A percentile compares a stretch with the other conserved stretches of the same genome.
Evolutionary conservation across 2,113 vertebrate genomes (phyloP).

Genomic region (Halcyon malimbica): DNA sequence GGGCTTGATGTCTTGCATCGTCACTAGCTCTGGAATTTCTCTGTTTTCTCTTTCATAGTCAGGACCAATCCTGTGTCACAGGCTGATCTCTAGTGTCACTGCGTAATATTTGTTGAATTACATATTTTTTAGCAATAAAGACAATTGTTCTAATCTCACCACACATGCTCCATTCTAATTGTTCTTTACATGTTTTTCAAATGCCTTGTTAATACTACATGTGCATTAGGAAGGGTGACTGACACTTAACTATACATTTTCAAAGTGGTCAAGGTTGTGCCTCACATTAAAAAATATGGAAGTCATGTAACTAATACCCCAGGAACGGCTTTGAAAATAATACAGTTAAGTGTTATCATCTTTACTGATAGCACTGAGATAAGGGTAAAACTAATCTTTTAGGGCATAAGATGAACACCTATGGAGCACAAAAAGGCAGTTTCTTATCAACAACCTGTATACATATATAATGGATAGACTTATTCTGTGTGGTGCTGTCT

Average conservation of each 20-base stretch:
- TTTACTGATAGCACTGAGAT: not conserved
- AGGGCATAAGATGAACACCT: not conserved
- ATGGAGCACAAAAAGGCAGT: not conserved
- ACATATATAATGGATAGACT: not conserved
- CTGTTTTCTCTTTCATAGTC: not conserved
- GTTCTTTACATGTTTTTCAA: not conserved
- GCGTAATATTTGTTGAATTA: not conserved
- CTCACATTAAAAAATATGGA: not conserved
- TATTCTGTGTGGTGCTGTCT: not conserved
- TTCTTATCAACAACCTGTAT: not conserved
- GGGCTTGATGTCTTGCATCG: not conserved
- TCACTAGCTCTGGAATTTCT: not conserved
- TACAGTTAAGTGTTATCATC: not conserved
- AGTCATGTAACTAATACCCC: not conserved
- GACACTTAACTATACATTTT: not conserved
- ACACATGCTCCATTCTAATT: not conserved
- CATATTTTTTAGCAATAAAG: not conserved
- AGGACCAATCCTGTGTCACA: not conserved
- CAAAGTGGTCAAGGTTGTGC: not conserved
- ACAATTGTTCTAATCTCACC: not conserved
- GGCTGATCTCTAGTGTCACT: not conserved
- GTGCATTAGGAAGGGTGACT: not conserved
- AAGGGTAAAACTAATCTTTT: not conserved
- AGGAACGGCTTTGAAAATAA: not conserved
- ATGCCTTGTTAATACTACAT: not conserved